phyloP scores from a whole-genome alignment of 30 jellyfish, hydroid and myxozoan species.

The Clytia hemisphaerica region DNA sequence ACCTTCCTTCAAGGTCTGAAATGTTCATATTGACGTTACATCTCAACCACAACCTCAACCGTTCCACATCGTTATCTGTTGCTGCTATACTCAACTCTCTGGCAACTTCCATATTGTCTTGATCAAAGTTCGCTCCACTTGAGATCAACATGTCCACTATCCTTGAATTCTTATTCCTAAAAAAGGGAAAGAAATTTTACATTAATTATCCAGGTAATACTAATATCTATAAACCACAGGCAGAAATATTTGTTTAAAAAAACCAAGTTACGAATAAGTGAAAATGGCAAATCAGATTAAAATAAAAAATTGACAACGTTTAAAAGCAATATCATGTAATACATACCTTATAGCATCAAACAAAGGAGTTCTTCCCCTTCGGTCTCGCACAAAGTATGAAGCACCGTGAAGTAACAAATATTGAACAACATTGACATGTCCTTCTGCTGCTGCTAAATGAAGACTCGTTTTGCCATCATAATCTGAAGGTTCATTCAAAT shows the following conservation, averaged over 20 bases:
- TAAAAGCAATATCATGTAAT: not conserved
- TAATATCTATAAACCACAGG: too few relatives aligned
- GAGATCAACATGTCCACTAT: constrained; percentile 52
- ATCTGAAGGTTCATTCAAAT: constrained; percentile 89
- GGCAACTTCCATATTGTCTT: constrained; percentile 71
- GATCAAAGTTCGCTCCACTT: constrained; percentile 82
- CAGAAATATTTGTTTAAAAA: not conserved
- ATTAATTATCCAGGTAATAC: too few relatives aligned
- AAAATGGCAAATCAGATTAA: not conserved
- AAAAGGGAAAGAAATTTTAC: too few relatives aligned
- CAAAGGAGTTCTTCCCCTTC: constrained; percentile 92
- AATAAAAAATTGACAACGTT: not conserved
- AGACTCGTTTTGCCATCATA: constrained; percentile 94
- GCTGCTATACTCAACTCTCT: constrained; percentile 93
- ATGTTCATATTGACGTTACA: constrained; percentile 61
- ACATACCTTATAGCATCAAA: constrained; percentile 95
- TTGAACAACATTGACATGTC: constrained; percentile 62
- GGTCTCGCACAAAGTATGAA: constrained; percentile 65
- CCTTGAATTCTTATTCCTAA: constrained; percentile 52
- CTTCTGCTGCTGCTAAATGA: constrained; percentile 94
- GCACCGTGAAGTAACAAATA: constrained; percentile 70
- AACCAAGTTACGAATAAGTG: not conserved
- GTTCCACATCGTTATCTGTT: constrained; percentile 54
- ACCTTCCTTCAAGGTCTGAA: constrained; percentile 84
- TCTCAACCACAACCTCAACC: constrained; percentile 55